A percentile compares a stretch with the other conserved stretches of the same genome.
Evolutionary conservation across 2,888 invertebrate genomes (phyloP).

Genomic region (Perdita meconis): DNA sequence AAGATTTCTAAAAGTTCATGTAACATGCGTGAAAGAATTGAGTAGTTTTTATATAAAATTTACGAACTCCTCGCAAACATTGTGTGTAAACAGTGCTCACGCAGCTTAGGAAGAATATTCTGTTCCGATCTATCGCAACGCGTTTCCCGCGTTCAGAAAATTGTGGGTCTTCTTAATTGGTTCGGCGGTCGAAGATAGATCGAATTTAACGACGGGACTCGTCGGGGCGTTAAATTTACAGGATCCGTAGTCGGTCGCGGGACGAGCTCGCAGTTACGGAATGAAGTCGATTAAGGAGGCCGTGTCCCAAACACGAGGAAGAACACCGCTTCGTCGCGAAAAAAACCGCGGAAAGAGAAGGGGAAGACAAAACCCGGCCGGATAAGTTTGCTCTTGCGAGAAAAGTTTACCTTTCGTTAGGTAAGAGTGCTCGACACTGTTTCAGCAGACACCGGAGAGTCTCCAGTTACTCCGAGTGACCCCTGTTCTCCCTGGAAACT

Average conservation of each 20-base stretch:
- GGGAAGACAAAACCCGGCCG: conserved; percentile 51
- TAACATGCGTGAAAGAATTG: too few species aligned
- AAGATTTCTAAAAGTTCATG: too few species aligned
- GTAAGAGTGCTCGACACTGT: conserved; percentile 68
- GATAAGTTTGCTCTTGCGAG: conserved; percentile 74
- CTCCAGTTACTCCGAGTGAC: conserved; percentile 46
- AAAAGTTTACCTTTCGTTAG: conserved; percentile 81
- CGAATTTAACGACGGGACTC: neutral
- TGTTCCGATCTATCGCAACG: too few species aligned
- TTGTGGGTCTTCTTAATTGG: too few species aligned
- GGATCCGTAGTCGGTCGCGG: neutral
- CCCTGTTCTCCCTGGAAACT: conserved; percentile 28
- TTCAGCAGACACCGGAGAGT: conserved; percentile 63
- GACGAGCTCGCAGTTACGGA: neutral
- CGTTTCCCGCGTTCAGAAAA: too few species aligned
- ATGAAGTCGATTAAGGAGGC: conserved; percentile 37
- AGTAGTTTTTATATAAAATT: too few species aligned
- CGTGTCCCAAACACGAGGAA: neutral
- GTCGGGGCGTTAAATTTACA: conserved; percentile 5
- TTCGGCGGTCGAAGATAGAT: too few species aligned
- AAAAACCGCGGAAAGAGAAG: neutral
- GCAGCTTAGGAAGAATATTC: too few species aligned
- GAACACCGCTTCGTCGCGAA: neutral
- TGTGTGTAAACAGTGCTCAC: too few species aligned
- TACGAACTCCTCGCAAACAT: too few species aligned